Base-by-base conservation (phyloP, 2,888 invertebrate genomes). In the Ichneumoninae sp. region DNA sequence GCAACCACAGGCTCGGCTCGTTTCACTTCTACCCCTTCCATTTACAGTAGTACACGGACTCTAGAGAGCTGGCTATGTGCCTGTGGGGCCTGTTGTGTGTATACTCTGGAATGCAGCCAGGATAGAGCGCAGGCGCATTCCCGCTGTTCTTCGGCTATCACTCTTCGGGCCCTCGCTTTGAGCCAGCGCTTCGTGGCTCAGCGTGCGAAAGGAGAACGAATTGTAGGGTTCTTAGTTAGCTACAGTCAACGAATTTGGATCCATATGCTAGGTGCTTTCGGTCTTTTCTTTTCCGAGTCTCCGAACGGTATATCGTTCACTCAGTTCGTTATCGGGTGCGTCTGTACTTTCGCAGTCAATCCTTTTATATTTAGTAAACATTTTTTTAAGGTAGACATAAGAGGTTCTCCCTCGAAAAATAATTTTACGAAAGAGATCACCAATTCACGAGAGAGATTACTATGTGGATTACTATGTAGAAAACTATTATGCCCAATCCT, bases 1-100 rank as follows among this genome's bases (percentile, higher is more conserved):
- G 66, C 79, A 82, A 79, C 85, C 85, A 85, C 82, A 68, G 82
- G 79, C 82, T 79, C 54, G 30, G 77, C 84, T 68, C 75, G 70
- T 75, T 85, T 79, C 75, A 70, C 85, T 79, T 79, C 26, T 44
- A 30, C 82, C 71, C 79, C 81, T 40, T 81, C 81, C 78, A 75
- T 16, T 69, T 19, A 40, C 44, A 47, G 44, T 47, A 47, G 44
- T 47, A 36, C 36, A 16, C 52, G 47, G 33, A 26, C 63, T 30
- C 26, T 63, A 7, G 33, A 63, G 63, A 63, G 30, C 33, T 30
- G 63, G 30, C n/a, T 57, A 26, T 57, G 26, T 57, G 57, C 22
- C 22, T 63, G 63, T 63, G 33, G 26, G 30, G 26, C 30, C 63
- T 6, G 16, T 33, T 30, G 30, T 16, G 16, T 2, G 16, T 63